phyloP scores from a whole-genome alignment of 2,888 invertebrate genomes.

The Neuroscelio doddi region DNA sequence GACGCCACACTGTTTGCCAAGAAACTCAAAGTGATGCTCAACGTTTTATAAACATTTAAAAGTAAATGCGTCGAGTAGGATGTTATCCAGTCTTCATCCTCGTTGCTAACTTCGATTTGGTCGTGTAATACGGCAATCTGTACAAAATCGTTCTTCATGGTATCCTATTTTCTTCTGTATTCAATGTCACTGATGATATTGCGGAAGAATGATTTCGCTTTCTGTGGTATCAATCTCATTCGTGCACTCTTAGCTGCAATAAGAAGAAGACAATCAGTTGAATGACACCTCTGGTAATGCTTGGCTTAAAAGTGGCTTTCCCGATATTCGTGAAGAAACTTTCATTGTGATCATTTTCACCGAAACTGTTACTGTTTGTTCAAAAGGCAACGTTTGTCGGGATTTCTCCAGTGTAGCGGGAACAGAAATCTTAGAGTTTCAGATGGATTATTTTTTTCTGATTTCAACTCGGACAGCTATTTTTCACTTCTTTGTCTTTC shows the following conservation, averaged over 20 bases:
- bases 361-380: too few species aligned
- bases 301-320: slow-evolving; percentile 50
- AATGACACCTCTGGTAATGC: slow-evolving; percentile 21
- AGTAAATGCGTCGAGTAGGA: slow-evolving; percentile 74
- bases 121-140: slow-evolving; percentile 69
- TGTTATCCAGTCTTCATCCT: slow-evolving; percentile 64
- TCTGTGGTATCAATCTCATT: slow-evolving; percentile 38
- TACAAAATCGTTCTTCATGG: slow-evolving; percentile 71
- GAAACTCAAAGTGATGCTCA: slow-evolving; percentile 72
- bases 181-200: slow-evolving; percentile 46
- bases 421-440: background rate
- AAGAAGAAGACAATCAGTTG: slow-evolving; percentile 37
- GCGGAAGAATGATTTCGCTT: slow-evolving; percentile 54
- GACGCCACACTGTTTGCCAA: slow-evolving; percentile 72
- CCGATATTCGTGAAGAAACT: slow-evolving; percentile 32
- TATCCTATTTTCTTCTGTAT: slow-evolving; percentile 54
- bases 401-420: background rate
- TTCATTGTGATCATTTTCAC: too few species aligned
- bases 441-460: background rate
- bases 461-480: background rate
- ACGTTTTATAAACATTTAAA: slow-evolving; percentile 74
- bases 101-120: slow-evolving; percentile 45
- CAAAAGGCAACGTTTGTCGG: background rate
- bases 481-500: background rate
- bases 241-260: slow-evolving; percentile 39